Conservation (phyloP, 2,797 vertebrate genomes). For the Hemibagrus guttatus region DNA sequence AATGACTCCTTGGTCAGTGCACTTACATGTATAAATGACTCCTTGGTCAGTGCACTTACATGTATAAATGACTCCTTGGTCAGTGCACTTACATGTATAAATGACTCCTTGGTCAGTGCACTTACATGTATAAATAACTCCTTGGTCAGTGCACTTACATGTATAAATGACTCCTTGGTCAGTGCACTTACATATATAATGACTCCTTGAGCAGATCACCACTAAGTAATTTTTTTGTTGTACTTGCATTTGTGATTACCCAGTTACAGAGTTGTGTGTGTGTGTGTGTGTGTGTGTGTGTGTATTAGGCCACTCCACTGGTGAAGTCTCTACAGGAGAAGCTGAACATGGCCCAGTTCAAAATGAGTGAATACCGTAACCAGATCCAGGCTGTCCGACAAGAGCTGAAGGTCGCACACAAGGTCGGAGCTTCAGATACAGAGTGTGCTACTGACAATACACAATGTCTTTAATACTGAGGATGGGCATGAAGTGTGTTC, state of each 20-base stretch:
- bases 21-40: neutral
- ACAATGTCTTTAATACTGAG: neutral
- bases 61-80: too few species aligned
- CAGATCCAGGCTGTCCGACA: conserved; percentile 85
- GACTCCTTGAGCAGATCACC: neutral
- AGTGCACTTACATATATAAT: too few species aligned
- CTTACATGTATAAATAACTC: neutral
- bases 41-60: too few species aligned
- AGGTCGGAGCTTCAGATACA: conserved; percentile 71
- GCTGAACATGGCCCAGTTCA: conserved; percentile 80
- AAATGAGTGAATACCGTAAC: conserved; percentile 87
- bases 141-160: neutral
- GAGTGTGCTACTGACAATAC: neutral
- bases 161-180: neutral
- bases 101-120: too few species aligned
- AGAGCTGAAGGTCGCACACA: conserved; percentile 89
- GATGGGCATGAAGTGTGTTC: neutral
- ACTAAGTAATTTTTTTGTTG: neutral
- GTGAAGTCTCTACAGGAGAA: conserved; percentile 87
- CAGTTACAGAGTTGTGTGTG: neutral
- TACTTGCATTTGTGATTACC: neutral
- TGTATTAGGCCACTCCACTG: conserved; percentile 68
- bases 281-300: neutral
- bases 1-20: neutral
- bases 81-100: too few species aligned